Evolutionary conservation across 2,797 vertebrate species (phyloP), one percentile per base, ranked within the genome.

Genomic region (Paedocypris micromegethes): DNA sequence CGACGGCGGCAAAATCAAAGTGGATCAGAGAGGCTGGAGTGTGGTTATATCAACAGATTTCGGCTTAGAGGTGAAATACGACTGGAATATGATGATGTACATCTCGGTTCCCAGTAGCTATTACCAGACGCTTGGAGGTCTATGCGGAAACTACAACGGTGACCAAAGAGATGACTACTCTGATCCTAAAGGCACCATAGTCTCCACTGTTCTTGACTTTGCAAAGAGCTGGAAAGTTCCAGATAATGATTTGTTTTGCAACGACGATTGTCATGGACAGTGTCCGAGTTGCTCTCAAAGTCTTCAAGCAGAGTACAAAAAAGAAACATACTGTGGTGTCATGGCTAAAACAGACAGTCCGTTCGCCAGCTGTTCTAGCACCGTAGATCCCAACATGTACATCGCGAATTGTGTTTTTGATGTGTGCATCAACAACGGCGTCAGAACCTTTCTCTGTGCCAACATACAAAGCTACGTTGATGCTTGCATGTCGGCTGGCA

Each of bases 81-180:
- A 93, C 75, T 92, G 92, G 91, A 85, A 88, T 6, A 69, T 72
- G 68, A 86, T 75, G 54, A 70, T 93, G 72, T 76, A 79, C 1
- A 62, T 93, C 55, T 87, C 78, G 43, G 76, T 90, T 8, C 86
- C 90, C 0, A 3, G 58, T 0, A 48, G 9, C 42, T 86, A 91
- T 79, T 80, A 42, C 1, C 67, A 74, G 5, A 79, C 75, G 1
- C 72, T 92, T 0, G 90, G 88, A 0, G 91, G 92, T 1, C 75
- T 93, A 53, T 94, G 93, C 0, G 89, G 91, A 42, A 91, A 93
- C 73, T 87, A 79, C 52, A 92, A 93, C 0, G 82, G 81, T 65
- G 80, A 85, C 68, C 5, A 4, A 4, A 55, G 5, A 9, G 85
- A 81, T 43, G 65, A 72, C 1, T 68, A 75, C 5, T 66, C 63